Evolutionary conservation across 1,140 invertebrate species (phyloP), one percentile per base, ranked within the genome.

Genomic region (Drosophila paulistorum): DNA sequence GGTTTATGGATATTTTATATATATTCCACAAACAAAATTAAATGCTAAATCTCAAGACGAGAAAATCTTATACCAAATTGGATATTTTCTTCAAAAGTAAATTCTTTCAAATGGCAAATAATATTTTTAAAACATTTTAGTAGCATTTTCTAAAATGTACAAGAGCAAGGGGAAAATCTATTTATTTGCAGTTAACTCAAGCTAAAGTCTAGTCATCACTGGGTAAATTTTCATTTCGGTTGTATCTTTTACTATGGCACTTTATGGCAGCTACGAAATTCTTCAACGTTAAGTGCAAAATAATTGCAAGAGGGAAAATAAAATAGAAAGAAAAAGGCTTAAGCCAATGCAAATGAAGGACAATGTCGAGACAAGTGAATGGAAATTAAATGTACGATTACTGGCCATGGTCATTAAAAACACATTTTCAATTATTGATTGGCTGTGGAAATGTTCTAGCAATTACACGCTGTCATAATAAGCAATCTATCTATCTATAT

Each of bases 391-490:
- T 42, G 66, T 58, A 39, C 20, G 55, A 71, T 76, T 76, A 77
- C 68, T 65, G 63, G 42, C 42, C 72, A 45, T 61, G 63, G 65
- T 66, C 77, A 84, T 77, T 62, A 75, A 66, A 80, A 79, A 78
- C 70, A 77, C 74, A 83, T 87, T 89, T 58, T 87, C 60, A 55
- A 71, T 84, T 81, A 87, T 84, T 87, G 74, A 87, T 87, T 84
- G 77, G 84, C 84, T 70, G n/a, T 20, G 59, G 58, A 65, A 64
- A 79, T 65, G 69, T 48, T 68, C 65, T 67, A 41, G 68, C 81
- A 87, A 87, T 87, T 86, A 79, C 73, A 77, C 51, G 59, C 73
- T 89, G 74, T 71, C 84, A 69, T 79, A 82, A 78, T 83, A 82
- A 75, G 79, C 79, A 61, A 71, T 74, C 68, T 13, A 57, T 74